Conservation (phyloP, 2,797 vertebrate genomes). For the Pantherophis alleghaniensis region DNA sequence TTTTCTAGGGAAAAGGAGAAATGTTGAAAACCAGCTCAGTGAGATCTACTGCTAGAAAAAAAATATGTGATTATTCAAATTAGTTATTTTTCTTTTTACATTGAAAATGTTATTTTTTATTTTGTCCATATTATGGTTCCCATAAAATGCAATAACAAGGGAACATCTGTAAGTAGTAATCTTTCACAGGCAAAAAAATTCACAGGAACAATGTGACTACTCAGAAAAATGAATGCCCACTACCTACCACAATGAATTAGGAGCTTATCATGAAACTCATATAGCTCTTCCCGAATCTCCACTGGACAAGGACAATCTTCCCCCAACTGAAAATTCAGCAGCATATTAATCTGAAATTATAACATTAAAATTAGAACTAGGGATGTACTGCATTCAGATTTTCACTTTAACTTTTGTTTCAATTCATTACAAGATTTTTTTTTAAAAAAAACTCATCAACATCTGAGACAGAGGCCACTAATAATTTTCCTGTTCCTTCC, state of each 20-base stretch:
- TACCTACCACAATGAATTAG: conserved; percentile 92
- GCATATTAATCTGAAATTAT: conserved; percentile 93
- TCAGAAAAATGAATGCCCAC: conserved; percentile 19
- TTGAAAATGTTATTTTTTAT: not conserved
- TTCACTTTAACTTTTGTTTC: not conserved
- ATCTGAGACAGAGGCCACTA: not conserved
- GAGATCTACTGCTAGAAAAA: not conserved
- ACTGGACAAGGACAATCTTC: conserved; percentile 96
- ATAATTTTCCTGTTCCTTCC: not conserved
- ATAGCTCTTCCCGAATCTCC: conserved; percentile 90
- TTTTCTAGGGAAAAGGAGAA: not conserved
- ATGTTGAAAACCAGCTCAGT: not conserved
- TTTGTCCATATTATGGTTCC: not conserved
- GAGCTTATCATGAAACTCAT: conserved; percentile 92
- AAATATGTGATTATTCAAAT: not conserved
- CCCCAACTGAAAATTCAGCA: conserved; percentile 91
- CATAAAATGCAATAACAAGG: not conserved
- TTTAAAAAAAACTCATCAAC: not conserved
- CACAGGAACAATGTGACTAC: not conserved
- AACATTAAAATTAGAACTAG: conserved; percentile 31
- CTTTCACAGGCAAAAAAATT: not conserved
- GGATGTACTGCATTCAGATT: not conserved
- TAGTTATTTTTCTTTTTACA: not conserved
- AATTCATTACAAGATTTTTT: not conserved
- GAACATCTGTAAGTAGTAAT: not conserved